Evolutionary conservation across 2,797 vertebrate genomes (phyloP).

Genomic region (Benthosema pterotum): DNA sequence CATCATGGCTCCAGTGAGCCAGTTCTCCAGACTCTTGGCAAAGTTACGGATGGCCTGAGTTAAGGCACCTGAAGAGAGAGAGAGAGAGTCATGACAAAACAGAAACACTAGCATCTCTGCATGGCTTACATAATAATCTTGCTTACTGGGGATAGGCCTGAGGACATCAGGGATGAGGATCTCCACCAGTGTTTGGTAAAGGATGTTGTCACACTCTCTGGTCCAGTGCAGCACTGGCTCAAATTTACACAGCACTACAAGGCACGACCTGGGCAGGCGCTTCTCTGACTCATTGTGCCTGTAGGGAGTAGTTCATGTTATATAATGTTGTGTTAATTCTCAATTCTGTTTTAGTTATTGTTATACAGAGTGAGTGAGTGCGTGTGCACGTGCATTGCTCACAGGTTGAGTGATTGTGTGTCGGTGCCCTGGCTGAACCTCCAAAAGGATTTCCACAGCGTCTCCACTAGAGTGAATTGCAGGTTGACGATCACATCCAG

Average conservation of each 20-base stretch:
- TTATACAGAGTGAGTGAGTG: neutral
- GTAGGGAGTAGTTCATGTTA: neutral
- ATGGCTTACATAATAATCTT: no score
- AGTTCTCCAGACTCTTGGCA: constrained; percentile 93
- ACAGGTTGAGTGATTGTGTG: constrained; percentile 81
- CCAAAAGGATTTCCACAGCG: constrained; percentile 95
- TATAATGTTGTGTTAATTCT: no score
- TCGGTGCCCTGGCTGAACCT: constrained; percentile 86
- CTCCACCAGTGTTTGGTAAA: constrained; percentile 93
- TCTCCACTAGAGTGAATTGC: constrained; percentile 93
- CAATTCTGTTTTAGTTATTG: no score
- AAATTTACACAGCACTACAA: constrained; percentile 90
- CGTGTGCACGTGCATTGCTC: constrained; percentile 50
- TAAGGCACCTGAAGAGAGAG: constrained; percentile 86
- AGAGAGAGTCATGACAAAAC: neutral
- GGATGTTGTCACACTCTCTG: constrained; percentile 88
- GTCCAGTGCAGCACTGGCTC: constrained; percentile 90
- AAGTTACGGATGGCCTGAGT: constrained; percentile 96
- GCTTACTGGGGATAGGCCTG: constrained; percentile 94
- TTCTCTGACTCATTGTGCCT: constrained; percentile 91
- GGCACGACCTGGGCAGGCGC: constrained; percentile 86
- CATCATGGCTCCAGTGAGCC: constrained; percentile 92
- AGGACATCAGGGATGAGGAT: constrained; percentile 92
- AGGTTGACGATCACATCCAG: constrained; percentile 94
- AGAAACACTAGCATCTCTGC: neutral